Conservation (phyloP, 2,113 vertebrate genomes). For the Poeciliopsis turrubarensis region DNA sequence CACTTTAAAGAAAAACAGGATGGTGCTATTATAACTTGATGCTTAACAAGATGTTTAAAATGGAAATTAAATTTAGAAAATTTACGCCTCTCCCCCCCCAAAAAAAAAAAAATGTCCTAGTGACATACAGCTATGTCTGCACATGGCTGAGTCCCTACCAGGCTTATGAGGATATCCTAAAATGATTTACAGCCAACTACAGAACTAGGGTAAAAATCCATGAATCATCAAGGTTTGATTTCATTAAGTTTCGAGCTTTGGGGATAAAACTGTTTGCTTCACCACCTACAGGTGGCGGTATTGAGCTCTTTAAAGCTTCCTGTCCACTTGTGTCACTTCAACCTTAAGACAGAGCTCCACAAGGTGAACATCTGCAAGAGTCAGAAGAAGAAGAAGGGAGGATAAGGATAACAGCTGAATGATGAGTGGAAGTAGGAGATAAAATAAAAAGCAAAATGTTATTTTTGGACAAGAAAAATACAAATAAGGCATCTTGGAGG, state of each 20-base stretch:
- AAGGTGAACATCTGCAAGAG: conserved; percentile 76
- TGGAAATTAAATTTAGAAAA: too few species aligned
- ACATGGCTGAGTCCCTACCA: conserved; percentile 37
- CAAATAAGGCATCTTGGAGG: background rate
- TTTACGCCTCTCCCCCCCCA: too few species aligned
- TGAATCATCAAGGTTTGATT: conserved; percentile 70
- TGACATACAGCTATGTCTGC: too few species aligned
- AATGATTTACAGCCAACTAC: conserved; percentile 64
- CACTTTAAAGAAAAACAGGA: too few species aligned
- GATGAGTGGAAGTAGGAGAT: conserved; percentile 2
- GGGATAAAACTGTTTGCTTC: conserved; percentile 23
- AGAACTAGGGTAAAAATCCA: conserved; percentile 60
- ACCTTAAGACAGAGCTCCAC: conserved; percentile 69
- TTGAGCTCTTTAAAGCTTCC: conserved; percentile 59
- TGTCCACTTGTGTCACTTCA: conserved; percentile 38
- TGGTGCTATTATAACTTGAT: too few species aligned
- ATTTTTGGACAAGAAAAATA: background rate
- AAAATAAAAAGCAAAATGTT: background rate
- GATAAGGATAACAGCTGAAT: background rate
- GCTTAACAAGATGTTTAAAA: too few species aligned
- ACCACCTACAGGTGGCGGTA: conserved; percentile 65
- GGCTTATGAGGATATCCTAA: conserved; percentile 54
- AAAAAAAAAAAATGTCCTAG: too few species aligned
- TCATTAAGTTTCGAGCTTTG: conserved; percentile 45
- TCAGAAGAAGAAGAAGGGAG: conserved; percentile 23